A percentile compares a stretch with the other conserved stretches of the same genome.
phyloP scores from a whole-genome alignment of 2,113 vertebrate genomes.

The Patagioenas fasciata region DNA sequence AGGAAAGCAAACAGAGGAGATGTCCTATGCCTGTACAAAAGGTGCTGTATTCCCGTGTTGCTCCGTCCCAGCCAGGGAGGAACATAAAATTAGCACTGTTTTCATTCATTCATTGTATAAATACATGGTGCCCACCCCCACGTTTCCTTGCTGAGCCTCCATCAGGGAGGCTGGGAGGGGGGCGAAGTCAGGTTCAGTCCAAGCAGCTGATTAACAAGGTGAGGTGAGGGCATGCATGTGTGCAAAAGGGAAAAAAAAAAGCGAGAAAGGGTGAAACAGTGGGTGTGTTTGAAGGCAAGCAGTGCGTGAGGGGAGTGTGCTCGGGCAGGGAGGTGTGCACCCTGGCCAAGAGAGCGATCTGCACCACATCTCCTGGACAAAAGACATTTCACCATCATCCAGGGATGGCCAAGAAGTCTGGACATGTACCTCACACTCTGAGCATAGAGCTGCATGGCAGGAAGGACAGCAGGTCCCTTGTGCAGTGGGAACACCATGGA shows the following conservation, averaged over 20 bases:
- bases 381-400: not conserved
- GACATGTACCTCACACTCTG: not conserved
- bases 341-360: not conserved
- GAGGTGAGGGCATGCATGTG: not conserved
- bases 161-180: not conserved
- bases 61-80: not conserved
- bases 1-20: constrained; percentile 46
- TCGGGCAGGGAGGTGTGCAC: not conserved
- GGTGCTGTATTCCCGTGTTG: constrained; percentile 39
- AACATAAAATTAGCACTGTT: constrained; percentile 36
- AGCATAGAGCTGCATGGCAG: accelerated
- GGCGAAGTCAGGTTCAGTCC: not conserved
- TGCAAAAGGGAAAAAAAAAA: not conserved
- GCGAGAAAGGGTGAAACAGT: not conserved
- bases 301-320: not conserved
- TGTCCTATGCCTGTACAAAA: constrained; percentile 10
- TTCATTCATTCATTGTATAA: constrained; percentile 42
- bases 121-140: not conserved
- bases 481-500: accelerated
- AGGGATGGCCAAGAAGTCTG: not conserved
- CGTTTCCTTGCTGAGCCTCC: not conserved
- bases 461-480: not conserved
- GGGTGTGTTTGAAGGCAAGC: not conserved
- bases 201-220: constrained; percentile 11
- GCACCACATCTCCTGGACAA: not conserved